Evolutionary conservation across 2,113 vertebrate species (phyloP).

Genomic region (Microcebus lehilahytsara): DNA sequence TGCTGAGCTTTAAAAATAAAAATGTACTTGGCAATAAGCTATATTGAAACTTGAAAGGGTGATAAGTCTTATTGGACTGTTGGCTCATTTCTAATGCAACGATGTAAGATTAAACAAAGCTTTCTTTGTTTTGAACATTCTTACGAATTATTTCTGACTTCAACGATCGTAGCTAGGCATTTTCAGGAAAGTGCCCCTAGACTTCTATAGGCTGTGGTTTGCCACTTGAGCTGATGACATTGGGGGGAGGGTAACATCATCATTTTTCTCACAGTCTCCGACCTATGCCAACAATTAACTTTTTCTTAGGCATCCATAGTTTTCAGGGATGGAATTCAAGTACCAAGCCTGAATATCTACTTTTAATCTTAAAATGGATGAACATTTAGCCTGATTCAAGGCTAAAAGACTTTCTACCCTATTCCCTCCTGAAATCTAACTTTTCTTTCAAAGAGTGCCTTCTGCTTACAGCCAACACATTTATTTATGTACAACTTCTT

Average conservation of each 20-base stretch:
- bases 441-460: background rate
- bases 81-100: constrained; percentile 77
- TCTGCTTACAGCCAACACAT: background rate
- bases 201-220: background rate
- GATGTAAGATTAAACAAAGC: constrained; percentile 72
- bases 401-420: background rate
- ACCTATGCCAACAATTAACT: background rate
- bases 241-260: too few species aligned
- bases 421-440: background rate
- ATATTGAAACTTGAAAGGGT: constrained; percentile 77
- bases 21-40: constrained; percentile 77
- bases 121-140: constrained; percentile 70
- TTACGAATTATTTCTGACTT: constrained; percentile 66
- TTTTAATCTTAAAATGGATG: constrained; percentile 50
- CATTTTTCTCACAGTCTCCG: background rate
- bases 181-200: constrained; percentile 46
- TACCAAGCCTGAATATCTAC: background rate
- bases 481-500: background rate
- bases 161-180: constrained; percentile 37
- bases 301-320: background rate
- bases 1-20: constrained; percentile 80
- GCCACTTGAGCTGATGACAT: background rate
- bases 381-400: constrained; percentile 4
- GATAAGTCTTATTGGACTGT: constrained; percentile 74
- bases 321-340: constrained; percentile 31